Conservation (phyloP, 2,888 invertebrate species). For the Tuta absoluta region DNA sequence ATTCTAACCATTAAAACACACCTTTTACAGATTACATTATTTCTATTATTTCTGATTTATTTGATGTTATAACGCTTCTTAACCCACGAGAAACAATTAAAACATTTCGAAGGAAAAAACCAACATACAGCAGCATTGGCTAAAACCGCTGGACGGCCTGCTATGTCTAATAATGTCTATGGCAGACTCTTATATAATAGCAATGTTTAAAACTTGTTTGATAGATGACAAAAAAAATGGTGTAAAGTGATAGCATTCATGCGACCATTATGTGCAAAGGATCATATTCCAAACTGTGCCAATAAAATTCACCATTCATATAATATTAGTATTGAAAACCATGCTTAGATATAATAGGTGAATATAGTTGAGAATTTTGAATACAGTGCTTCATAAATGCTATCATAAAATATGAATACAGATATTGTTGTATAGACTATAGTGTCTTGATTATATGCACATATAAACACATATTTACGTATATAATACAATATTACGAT, state of each 20-base stretch:
- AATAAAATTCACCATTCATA: slow-evolving; percentile 3
- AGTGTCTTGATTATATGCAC: slow-evolving; percentile 24
- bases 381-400: slow-evolving; percentile 31
- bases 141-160: no score
- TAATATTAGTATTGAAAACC: neutral
- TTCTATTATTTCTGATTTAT: neutral
- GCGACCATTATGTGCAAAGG: slow-evolving; percentile 20
- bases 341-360: neutral
- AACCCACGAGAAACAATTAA: neutral
- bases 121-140: no score
- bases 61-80: neutral
- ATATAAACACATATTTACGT: slow-evolving; percentile 25
- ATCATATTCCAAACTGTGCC: slow-evolving; percentile 9
- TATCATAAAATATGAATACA: slow-evolving; percentile 26
- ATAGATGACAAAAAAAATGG: slow-evolving; percentile 4
- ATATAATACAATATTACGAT: slow-evolving; percentile 2
- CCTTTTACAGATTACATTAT: no score
- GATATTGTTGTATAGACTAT: neutral
- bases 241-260: slow-evolving; percentile 31
- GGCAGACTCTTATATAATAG: neutral
- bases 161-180: no score
- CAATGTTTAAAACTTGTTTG: slow-evolving; percentile 11
- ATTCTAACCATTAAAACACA: no score
- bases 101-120: no score
- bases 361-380: slow-evolving; percentile 4